Evolutionary conservation across 2,888 invertebrate species (phyloP).

Genomic region (Oscheius sp.): DNA sequence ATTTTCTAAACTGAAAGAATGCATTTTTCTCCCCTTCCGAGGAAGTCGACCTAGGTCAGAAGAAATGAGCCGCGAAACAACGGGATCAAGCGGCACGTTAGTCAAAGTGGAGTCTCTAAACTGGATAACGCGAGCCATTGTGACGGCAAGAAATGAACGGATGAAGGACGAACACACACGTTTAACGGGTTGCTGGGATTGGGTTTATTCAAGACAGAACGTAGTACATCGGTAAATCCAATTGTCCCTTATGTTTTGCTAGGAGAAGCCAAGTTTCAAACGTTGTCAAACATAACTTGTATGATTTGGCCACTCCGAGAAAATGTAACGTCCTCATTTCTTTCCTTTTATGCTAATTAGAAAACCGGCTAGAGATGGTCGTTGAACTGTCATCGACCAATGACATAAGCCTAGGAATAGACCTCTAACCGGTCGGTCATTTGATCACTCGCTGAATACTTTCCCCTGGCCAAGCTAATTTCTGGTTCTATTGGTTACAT

Average conservation of each 20-base stretch:
- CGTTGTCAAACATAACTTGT: neutral
- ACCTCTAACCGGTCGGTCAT: neutral
- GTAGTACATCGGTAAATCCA: neutral
- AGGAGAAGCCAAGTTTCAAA: too few relatives aligned
- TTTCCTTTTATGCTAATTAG: constrained; percentile 3
- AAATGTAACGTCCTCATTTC: neutral
- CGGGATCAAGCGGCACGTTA: neutral
- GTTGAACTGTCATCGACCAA: constrained; percentile 6
- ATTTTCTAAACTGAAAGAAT: too few relatives aligned
- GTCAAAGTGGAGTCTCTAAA: neutral
- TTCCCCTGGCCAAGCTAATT: too few relatives aligned
- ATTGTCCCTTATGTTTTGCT: too few relatives aligned
- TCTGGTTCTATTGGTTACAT: too few relatives aligned
- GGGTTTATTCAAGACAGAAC: neutral
- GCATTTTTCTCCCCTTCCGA: neutral
- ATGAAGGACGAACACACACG: neutral
- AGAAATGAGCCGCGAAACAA: neutral
- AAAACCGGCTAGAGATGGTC: constrained; percentile 20
- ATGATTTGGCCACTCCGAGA: neutral
- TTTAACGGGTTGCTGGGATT: neutral
- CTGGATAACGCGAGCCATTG: constrained; percentile 20
- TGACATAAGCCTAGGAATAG: neutral
- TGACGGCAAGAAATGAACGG: constrained; percentile 6
- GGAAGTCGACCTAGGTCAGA: neutral
- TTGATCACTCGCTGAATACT: neutral